Evolutionary conservation across 2,888 invertebrate species (phyloP), one percentile per base, ranked within the genome.

Genomic region (Fragum whitleyi): DNA sequence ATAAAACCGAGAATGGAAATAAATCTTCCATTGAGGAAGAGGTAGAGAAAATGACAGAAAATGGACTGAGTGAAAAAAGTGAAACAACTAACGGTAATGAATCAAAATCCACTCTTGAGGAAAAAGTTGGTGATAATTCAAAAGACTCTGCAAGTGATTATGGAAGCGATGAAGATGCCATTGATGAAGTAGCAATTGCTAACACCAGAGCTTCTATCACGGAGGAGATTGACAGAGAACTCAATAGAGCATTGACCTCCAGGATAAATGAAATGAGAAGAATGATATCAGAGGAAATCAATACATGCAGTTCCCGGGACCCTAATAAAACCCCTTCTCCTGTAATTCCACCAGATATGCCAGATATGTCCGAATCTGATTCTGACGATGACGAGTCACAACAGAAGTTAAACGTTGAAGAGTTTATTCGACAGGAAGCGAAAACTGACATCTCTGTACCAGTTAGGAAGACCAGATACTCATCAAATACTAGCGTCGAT

Each of bases 401-500:
- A 23, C 72, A 68, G 62, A 78, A 75, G n/a, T 79, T 74, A 51
- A 74, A 79, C 32, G 65, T 79, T 23, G 83, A 79, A 42, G 79
- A 83, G 61, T 79, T 79, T 57, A 65, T 79, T 11, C 76, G 36
- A 65, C 75, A 69, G 67, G 79, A 68, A n/a, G 57, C 62, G 14
- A 70, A 36, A 36, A 26, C 47, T 32, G 61, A 70, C 7, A 71
- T 39, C 23, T 68, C 51, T 21, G 79, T 70, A 39, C 77, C 77
- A 39, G 59, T 76, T 19, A 69, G 87, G 28, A 89, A 89, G 67
- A 77, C 83, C n/a, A 74, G 89, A 29, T 90, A 88, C 71, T 88
- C 90, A 7, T 91, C 91, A 51, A 90, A 86, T 62, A 90, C 90
- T 28, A 92, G 91, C 83, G 91, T 88, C 1, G 92, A 92, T 80